These are phyloP conservation scores for Girardia tigrina DNA, from an alignment of 2,888 invertebrate genomes.

Conservation along the genomic window DNA sequence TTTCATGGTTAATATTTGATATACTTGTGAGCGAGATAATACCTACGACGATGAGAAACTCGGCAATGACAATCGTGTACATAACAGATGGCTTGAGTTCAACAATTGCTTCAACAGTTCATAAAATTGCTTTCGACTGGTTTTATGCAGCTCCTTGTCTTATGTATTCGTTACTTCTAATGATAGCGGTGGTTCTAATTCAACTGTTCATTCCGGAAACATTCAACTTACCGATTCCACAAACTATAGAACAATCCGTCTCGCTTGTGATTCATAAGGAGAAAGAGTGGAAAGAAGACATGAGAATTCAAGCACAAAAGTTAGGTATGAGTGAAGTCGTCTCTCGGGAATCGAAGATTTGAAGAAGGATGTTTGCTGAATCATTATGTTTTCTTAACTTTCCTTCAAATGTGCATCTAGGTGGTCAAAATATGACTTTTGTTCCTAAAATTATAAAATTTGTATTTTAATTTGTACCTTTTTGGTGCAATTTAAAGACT, in stretches of 20 bases:
- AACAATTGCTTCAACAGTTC: not conserved
- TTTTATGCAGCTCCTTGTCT: not conserved
- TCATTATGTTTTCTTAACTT: too few relatives aligned
- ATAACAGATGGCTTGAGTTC: not conserved
- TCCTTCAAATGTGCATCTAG: too few relatives aligned
- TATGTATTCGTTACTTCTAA: not conserved
- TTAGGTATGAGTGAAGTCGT: too few relatives aligned
- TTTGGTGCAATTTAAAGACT: too few relatives aligned
- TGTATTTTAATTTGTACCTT: too few relatives aligned
- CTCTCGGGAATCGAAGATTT: too few relatives aligned
- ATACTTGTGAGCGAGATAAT: not conserved
- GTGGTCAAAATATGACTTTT: too few relatives aligned
- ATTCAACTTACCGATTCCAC: not conserved
- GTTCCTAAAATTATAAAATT: too few relatives aligned
- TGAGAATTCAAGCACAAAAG: not conserved
- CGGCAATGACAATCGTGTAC: not conserved
- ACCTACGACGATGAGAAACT: not conserved
- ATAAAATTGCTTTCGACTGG: not conserved
- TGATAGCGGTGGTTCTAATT: not conserved
- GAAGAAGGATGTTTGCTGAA: too few relatives aligned
- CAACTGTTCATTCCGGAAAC: not conserved
- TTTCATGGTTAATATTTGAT: slow-evolving; percentile 1
- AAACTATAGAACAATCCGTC: not conserved
- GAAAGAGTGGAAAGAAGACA: not conserved
- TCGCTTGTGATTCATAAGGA: not conserved